Conservation (phyloP, 2,113 vertebrate genomes). For the Rhegmatorhina hoffmannsi region DNA sequence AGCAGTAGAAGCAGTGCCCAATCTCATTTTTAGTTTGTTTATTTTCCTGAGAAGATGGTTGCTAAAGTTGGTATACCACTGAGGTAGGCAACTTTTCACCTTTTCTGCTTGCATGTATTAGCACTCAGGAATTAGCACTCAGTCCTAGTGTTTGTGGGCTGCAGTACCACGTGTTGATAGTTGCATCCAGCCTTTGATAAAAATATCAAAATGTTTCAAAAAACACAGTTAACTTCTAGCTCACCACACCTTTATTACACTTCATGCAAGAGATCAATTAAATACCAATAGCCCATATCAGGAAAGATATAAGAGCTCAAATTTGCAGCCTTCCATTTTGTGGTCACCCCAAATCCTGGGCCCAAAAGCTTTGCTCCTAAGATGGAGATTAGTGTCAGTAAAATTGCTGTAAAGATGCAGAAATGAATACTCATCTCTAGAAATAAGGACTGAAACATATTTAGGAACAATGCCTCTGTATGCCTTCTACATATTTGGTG, state of each 20-base stretch:
- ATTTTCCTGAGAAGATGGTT: background rate
- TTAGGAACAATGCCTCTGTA: background rate
- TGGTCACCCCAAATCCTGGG: background rate
- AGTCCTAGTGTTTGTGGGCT: background rate
- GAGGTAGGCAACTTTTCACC: background rate
- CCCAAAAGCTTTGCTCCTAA: background rate
- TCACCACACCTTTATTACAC: background rate
- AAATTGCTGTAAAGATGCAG: background rate
- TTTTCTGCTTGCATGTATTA: background rate
- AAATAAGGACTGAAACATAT: background rate
- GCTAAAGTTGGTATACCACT: background rate
- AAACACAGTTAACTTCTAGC: background rate
- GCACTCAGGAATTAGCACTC: background rate
- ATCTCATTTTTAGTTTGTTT: background rate
- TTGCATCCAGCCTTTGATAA: background rate
- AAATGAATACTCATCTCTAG: background rate
- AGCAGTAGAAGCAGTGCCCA: background rate
- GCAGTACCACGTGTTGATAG: background rate
- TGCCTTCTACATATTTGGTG: background rate
- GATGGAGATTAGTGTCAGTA: background rate
- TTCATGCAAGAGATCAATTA: background rate
- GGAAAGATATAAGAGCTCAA: background rate
- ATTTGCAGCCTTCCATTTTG: background rate
- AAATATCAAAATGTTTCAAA: background rate
- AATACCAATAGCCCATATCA: background rate